A percentile compares a stretch with the other conserved stretches of the same genome.
These are phyloP conservation scores for Eupithecia subumbrata DNA, from an alignment of 2,888 invertebrate genomes.

Conservation along the genomic window DNA sequence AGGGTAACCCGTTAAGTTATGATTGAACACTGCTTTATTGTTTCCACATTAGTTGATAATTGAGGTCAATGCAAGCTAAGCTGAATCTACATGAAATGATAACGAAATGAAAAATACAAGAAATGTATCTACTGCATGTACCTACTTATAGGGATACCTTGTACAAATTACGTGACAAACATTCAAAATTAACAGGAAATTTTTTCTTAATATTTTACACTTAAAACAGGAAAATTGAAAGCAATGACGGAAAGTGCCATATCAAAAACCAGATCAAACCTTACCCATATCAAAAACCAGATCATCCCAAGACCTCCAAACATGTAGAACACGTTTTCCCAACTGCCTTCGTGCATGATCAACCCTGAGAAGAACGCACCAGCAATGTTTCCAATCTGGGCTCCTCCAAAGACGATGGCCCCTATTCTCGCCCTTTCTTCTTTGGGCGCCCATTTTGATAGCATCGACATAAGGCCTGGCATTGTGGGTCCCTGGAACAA, in stretches of 20 bases:
- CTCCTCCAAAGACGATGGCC: slow-evolving; percentile 84
- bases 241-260: not conserved
- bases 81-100: no score
- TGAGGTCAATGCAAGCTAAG: no score
- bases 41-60: no score
- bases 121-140: no score
- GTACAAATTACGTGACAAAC: not conserved
- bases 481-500: slow-evolving; percentile 82
- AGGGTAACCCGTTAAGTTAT: no score
- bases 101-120: no score
- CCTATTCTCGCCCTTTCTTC: slow-evolving; percentile 83
- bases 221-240: not conserved
- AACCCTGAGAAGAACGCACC: slow-evolving; percentile 81
- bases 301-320: slow-evolving; percentile 80
- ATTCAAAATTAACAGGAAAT: not conserved
- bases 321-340: slow-evolving; percentile 85
- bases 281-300: slow-evolving; percentile 82
- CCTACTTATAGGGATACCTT: no score
- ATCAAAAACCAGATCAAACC: slow-evolving; percentile 72
- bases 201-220: not conserved
- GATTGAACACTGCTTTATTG: no score
- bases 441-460: slow-evolving; percentile 85
- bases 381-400: slow-evolving; percentile 83
- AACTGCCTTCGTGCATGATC: slow-evolving; percentile 77
- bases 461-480: slow-evolving; percentile 85